phyloP scores from a whole-genome alignment of 1,140 invertebrate genomes.

The Panulirus ornatus region DNA sequence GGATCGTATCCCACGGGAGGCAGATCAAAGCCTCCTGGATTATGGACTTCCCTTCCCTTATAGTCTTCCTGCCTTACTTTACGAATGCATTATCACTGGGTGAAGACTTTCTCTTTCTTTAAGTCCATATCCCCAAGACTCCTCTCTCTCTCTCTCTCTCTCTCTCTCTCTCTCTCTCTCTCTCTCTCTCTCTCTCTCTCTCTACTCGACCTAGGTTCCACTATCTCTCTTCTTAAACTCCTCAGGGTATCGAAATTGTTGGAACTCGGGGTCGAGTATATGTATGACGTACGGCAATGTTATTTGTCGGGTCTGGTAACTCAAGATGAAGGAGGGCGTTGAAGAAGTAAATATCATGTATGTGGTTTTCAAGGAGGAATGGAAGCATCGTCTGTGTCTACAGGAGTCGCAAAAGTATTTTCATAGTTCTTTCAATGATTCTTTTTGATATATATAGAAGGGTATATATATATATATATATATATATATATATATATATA shows the following conservation, averaged over 20 bases:
- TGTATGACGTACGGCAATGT: too few species aligned
- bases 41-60: background rate
- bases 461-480: background rate
- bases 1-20: constrained; percentile 41
- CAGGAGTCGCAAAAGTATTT: too few species aligned
- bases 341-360: too few species aligned
- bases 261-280: too few species aligned
- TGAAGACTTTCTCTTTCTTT: constrained; percentile 24
- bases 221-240: background rate
- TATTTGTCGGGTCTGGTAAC: too few species aligned
- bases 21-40: constrained; percentile 62
- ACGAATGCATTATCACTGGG: too few species aligned
- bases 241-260: background rate
- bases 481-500: background rate
- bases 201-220: background rate
- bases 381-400: too few species aligned
- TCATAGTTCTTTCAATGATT: too few species aligned
- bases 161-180: constrained; percentile 19
- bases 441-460: background rate
- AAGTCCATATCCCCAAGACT: background rate
- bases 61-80: background rate
- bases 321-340: too few species aligned
- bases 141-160: background rate
- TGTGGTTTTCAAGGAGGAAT: too few species aligned
- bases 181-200: constrained; percentile 32